A percentile compares a stretch with the other conserved stretches of the same genome.
phyloP scores from a whole-genome alignment of 2,797 vertebrate genomes.

The Lepus oiostolus region DNA sequence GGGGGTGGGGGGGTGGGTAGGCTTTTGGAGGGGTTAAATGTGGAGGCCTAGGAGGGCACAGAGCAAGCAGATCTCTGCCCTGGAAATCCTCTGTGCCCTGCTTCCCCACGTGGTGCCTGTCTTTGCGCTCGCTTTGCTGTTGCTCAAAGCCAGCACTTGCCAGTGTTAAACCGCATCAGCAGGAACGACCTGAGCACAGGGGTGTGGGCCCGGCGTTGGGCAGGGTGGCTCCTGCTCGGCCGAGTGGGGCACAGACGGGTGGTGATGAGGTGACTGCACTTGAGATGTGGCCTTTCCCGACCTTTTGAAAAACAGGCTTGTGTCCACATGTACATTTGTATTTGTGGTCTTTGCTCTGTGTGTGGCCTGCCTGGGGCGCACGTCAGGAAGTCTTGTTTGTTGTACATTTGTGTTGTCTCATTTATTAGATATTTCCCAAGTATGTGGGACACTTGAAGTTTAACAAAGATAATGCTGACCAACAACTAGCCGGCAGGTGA shows the following conservation, averaged over 20 bases:
- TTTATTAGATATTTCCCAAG: constrained; percentile 16
- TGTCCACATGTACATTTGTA: background rate
- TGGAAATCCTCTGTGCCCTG: no score
- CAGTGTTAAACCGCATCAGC: background rate
- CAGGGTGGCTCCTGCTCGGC: background rate
- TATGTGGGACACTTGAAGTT: constrained; percentile 14
- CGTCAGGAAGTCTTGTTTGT: constrained; percentile 36
- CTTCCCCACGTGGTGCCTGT: background rate
- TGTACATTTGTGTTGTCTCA: background rate
- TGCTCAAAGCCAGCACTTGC: background rate
- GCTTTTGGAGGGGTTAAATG: background rate
- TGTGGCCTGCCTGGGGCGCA: background rate
- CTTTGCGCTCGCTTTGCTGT: background rate
- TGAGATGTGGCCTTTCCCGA: background rate
- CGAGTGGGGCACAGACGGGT: background rate
- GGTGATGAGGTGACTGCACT: background rate
- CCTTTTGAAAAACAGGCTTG: background rate
- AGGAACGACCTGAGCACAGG: background rate
- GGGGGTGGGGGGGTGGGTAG: background rate
- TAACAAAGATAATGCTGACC: background rate
- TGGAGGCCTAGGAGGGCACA: background rate
- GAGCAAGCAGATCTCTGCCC: background rate
- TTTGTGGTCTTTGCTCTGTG: background rate
- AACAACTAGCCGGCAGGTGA: background rate
- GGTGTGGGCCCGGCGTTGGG: background rate